These are phyloP conservation scores for Neocrepidodera transversa DNA, from an alignment of 2,888 invertebrate species.

Conservation along the genomic window DNA sequence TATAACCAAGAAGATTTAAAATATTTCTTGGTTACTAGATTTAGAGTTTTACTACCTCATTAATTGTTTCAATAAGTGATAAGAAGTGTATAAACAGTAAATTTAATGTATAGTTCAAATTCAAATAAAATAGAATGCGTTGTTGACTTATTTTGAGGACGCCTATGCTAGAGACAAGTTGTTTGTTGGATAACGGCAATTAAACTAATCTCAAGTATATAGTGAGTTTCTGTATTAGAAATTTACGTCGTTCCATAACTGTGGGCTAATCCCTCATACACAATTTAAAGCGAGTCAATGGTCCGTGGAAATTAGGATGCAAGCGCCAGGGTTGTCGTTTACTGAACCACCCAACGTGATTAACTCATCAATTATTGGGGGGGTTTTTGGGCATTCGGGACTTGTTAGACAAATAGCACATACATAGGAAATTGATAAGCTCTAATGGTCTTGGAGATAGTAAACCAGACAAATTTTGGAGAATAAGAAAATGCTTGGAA, in stretches of 20 bases:
- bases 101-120: no score
- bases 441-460: no score
- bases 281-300: constrained; percentile 54
- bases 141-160: neutral
- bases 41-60: no score
- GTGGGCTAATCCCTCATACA: constrained; percentile 52
- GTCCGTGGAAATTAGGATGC: constrained; percentile 52
- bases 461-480: no score
- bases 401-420: neutral
- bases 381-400: neutral
- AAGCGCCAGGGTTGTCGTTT: constrained; percentile 15
- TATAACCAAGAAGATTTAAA: no score
- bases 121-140: no score
- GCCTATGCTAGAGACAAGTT: constrained; percentile 38
- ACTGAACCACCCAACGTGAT: neutral
- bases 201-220: constrained; percentile 54
- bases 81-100: no score
- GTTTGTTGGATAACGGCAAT: constrained; percentile 49
- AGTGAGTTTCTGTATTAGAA: constrained; percentile 44
- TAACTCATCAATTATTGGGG: constrained; percentile 14
- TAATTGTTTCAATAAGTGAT: no score
- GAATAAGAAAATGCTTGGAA: no score
- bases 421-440: no score
- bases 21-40: no score
- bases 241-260: constrained; percentile 53